Evolutionary conservation across 2,113 vertebrate genomes (phyloP).

Genomic region (Cricetomys ansorgei): DNA sequence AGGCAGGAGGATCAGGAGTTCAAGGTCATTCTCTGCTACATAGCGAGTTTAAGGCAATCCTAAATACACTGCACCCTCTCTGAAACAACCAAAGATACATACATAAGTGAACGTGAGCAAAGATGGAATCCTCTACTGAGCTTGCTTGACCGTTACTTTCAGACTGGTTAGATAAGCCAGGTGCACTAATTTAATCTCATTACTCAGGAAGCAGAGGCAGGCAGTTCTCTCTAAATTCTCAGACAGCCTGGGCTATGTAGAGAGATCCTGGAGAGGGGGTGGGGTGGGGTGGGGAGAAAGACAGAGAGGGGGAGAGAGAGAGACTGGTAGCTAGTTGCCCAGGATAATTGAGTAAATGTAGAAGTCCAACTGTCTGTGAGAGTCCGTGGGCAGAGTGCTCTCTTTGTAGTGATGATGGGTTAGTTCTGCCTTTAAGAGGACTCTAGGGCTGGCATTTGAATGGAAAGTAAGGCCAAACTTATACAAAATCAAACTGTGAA

Average conservation of each 20-base stretch:
- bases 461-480: slow-evolving; percentile 57
- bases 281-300: too few relatives aligned
- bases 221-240: neutral
- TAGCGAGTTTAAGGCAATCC: neutral
- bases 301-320: too few relatives aligned
- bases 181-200: neutral
- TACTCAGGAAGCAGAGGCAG: neutral
- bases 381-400: neutral
- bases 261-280: too few relatives aligned
- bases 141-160: neutral
- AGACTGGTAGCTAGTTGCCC: neutral
- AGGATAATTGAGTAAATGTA: neutral
- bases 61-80: neutral
- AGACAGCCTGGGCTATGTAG: neutral
- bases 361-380: neutral
- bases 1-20: neutral
- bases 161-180: neutral
- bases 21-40: neutral
- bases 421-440: neutral
- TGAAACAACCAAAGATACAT: neutral
- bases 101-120: neutral
- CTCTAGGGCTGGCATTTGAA: slow-evolving; percentile 44
- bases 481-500: slow-evolving; percentile 72
- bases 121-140: neutral
- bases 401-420: slow-evolving; percentile 13